phyloP scores from a whole-genome alignment of 2,888 invertebrate genomes.

The Apodemia zela region DNA sequence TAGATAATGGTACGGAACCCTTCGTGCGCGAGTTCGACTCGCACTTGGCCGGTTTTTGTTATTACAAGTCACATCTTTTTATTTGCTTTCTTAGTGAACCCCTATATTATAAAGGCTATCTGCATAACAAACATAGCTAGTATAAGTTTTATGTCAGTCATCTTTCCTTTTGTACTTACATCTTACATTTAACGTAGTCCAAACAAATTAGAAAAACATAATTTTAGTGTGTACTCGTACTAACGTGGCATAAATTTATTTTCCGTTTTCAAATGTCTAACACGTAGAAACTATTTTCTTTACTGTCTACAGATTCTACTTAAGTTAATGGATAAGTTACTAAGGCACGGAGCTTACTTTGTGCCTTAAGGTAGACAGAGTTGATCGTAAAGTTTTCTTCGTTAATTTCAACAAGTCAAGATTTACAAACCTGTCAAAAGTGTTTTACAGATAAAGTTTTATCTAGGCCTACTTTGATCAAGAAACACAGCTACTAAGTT shows the following conservation, averaged over 20 bases:
- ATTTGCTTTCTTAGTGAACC: too few relatives aligned
- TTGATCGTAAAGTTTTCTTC: slow-evolving; percentile 77
- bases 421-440: slow-evolving; percentile 66
- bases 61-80: too few relatives aligned
- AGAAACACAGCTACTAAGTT: neutral
- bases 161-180: neutral
- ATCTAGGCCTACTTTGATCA: slow-evolving; percentile 34
- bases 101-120: too few relatives aligned
- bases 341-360: slow-evolving; percentile 77
- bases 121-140: too few relatives aligned
- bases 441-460: slow-evolving; percentile 51
- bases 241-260: neutral
- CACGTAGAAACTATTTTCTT: slow-evolving; percentile 46
- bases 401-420: slow-evolving; percentile 76
- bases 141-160: neutral
- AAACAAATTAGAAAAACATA: neutral
- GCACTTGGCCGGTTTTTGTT: too few relatives aligned
- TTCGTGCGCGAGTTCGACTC: too few relatives aligned
- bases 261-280: slow-evolving; percentile 38
- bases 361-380: slow-evolving; percentile 78
- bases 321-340: slow-evolving; percentile 80
- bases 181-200: neutral
- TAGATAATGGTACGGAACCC: too few relatives aligned
- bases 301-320: slow-evolving; percentile 79
- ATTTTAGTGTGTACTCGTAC: neutral